phyloP scores from a whole-genome alignment of 1,140 invertebrate species.

The Tetraneura akinire region DNA sequence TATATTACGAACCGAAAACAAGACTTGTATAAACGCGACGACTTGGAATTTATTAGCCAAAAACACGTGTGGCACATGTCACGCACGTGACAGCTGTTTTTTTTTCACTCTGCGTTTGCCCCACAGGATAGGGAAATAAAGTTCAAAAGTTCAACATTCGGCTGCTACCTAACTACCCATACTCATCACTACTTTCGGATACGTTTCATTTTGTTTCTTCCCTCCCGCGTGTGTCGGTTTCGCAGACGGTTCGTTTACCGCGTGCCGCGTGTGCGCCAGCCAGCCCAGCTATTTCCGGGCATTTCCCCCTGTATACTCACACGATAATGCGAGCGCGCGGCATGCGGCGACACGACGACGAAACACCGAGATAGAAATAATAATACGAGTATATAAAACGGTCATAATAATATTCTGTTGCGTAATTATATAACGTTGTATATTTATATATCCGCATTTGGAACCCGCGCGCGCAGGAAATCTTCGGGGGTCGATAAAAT shows the following conservation, averaged over 20 bases:
- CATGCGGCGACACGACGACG: neutral
- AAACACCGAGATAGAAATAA: too few species aligned
- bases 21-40: constrained; percentile 2
- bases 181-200: neutral
- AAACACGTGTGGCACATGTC: constrained; percentile 49
- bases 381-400: too few species aligned
- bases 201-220: constrained; percentile 5
- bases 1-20: too few species aligned
- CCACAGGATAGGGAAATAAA: constrained; percentile 26
- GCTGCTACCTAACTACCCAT: neutral
- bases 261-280: neutral
- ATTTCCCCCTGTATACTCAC: neutral
- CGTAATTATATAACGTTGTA: too few species aligned
- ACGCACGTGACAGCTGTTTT: constrained; percentile 39
- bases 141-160: constrained; percentile 42
- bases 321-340: neutral
- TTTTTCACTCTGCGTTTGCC: neutral
- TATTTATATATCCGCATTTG: too few species aligned
- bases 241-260: constrained; percentile 39
- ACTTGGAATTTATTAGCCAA: constrained; percentile 47
- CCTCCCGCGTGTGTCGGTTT: neutral
- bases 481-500: too few species aligned
- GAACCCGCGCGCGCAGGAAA: too few species aligned
- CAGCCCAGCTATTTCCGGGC: constrained; percentile 23
- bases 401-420: too few species aligned